Evolutionary conservation across 1,140 invertebrate genomes (phyloP).

Genomic region (Latrodectus geometricus): DNA sequence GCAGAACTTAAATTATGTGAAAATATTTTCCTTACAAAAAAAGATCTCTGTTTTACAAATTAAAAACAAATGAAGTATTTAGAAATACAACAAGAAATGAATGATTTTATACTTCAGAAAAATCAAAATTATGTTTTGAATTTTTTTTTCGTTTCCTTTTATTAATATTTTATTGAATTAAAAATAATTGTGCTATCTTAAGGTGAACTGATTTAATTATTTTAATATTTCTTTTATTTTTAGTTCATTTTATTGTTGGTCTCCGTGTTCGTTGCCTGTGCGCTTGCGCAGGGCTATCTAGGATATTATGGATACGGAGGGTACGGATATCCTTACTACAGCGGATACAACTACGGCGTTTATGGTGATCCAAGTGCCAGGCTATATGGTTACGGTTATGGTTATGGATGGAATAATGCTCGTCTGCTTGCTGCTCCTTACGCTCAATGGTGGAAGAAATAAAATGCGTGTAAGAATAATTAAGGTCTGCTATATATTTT

Average conservation of each 20-base stretch:
- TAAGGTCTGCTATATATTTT: background rate
- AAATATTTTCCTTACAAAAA: no score
- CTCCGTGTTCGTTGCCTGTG: background rate
- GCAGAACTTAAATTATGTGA: no score
- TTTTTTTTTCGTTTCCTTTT: no score
- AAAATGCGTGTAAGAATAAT: background rate
- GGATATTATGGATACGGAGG: no score
- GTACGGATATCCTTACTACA: background rate
- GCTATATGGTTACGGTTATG: background rate
- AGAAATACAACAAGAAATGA: no score
- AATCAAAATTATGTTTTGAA: no score
- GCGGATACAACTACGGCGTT: background rate
- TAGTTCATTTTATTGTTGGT: background rate
- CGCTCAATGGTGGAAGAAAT: conserved; percentile 1
- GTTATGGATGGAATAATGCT: background rate
- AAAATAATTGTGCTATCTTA: no score
- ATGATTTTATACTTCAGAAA: no score
- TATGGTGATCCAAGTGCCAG: background rate
- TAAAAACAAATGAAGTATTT: no score
- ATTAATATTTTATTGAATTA: no score
- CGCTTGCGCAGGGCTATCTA: background rate
- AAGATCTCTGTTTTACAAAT: no score
- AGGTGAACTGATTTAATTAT: no score
- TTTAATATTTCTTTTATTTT: background rate
- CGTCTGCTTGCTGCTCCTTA: background rate